A percentile compares a stretch with the other conserved stretches of the same genome.
Evolutionary conservation across 2,113 vertebrate species (phyloP).

Genomic region (Sander lucioperca): DNA sequence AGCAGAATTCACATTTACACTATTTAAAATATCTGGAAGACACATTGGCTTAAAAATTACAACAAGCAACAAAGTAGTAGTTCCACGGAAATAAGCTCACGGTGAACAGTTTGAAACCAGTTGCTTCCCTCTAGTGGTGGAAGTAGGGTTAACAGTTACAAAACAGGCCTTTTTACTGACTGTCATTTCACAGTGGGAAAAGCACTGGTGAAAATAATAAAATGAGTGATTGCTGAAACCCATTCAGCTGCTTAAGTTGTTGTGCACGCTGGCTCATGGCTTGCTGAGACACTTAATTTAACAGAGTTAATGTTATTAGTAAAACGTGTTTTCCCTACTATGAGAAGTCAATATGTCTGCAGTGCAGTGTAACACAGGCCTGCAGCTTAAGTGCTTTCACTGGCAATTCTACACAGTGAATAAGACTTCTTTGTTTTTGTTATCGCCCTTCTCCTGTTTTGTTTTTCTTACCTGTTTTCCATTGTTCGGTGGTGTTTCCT

Average conservation of each 20-base stretch:
- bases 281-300: neutral
- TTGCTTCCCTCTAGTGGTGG: slow-evolving; percentile 64
- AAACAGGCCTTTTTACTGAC: neutral
- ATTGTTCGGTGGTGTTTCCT: slow-evolving; percentile 61
- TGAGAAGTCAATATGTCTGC: neutral
- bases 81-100: neutral
- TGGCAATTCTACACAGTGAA: slow-evolving; percentile 2
- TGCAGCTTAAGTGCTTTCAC: neutral
- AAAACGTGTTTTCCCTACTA: neutral
- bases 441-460: neutral
- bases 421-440: neutral
- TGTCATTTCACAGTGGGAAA: too few relatives aligned
- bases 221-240: neutral
- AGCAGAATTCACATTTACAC: neutral
- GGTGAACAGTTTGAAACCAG: neutral
- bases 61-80: neutral
- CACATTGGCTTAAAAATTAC: neutral
- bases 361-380: neutral
- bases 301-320: neutral
- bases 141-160: neutral
- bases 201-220: neutral
- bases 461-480: slow-evolving; percentile 77
- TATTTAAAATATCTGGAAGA: neutral
- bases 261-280: neutral
- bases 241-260: neutral